Evolutionary conservation across 2,797 vertebrate genomes (phyloP).

Genomic region (Nyctalus aviator): DNA sequence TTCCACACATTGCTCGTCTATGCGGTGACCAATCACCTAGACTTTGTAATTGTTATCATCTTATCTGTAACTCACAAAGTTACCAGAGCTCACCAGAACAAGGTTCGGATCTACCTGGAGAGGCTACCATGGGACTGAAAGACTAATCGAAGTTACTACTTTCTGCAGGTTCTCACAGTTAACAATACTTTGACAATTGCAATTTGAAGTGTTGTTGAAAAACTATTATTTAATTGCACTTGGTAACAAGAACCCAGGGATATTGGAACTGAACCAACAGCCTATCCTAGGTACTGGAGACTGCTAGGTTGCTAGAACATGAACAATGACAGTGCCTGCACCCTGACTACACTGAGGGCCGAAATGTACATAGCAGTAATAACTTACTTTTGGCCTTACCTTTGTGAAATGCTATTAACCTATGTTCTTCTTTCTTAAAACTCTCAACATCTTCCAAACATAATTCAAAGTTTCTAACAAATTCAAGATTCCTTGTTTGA

Average conservation of each 20-base stretch:
- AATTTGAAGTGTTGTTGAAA: background rate
- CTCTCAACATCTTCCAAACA: background rate
- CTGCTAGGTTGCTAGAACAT: background rate
- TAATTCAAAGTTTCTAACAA: slow-evolving; percentile 2
- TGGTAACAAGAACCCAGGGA: background rate
- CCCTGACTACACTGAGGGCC: background rate
- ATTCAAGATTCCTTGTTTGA: background rate
- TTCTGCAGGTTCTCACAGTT: background rate
- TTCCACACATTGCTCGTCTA: background rate
- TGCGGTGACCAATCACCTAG: background rate
- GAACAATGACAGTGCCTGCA: background rate
- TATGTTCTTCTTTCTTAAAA: slow-evolving; percentile 16
- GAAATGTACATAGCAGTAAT: background rate
- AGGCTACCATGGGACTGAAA: background rate
- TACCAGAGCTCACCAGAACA: too few relatives aligned
- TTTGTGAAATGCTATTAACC: background rate
- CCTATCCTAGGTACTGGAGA: background rate
- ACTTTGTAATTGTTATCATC: background rate
- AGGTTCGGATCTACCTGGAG: too few relatives aligned
- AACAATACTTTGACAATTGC: background rate
- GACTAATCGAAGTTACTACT: background rate
- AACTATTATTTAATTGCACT: background rate
- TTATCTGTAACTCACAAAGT: background rate
- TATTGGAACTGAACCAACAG: background rate
- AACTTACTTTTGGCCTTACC: background rate